phyloP scores from a whole-genome alignment of 2,113 vertebrate species.

The Malurus cyaneus region DNA sequence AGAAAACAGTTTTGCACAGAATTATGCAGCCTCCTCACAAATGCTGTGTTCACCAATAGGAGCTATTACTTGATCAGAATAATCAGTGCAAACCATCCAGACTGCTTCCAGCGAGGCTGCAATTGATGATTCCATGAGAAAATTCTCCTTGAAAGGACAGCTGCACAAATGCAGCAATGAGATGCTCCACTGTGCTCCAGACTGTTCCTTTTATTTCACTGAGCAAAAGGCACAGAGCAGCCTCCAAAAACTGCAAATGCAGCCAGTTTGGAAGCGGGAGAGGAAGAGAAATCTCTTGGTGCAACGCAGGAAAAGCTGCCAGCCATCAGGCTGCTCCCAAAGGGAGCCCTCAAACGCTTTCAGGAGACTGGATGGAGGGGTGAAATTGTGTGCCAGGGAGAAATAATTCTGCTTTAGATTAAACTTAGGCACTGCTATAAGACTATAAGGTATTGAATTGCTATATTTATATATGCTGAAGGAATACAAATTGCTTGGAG shows the following conservation, averaged over 20 bases:
- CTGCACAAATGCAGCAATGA: background rate
- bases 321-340: background rate
- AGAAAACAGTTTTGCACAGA: background rate
- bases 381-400: background rate
- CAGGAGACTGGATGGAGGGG: background rate
- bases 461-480: background rate
- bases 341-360: background rate
- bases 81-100: background rate
- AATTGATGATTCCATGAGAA: background rate
- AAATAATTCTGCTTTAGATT: background rate
- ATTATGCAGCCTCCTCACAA: conserved; percentile 35
- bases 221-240: background rate
- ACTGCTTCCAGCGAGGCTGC: background rate
- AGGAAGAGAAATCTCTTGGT: background rate
- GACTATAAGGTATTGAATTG: background rate
- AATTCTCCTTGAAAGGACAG: conserved; percentile 23
- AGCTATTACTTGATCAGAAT: background rate
- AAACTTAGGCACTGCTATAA: background rate
- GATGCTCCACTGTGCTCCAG: background rate
- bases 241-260: background rate
- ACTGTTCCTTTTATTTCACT: background rate
- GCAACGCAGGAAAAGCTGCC: background rate
- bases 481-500: background rate
- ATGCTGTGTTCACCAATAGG: background rate
- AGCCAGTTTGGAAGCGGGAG: background rate